These are phyloP conservation scores for Oscheius sp. DNA, from an alignment of 2,888 invertebrate species.

Conservation along the genomic window DNA sequence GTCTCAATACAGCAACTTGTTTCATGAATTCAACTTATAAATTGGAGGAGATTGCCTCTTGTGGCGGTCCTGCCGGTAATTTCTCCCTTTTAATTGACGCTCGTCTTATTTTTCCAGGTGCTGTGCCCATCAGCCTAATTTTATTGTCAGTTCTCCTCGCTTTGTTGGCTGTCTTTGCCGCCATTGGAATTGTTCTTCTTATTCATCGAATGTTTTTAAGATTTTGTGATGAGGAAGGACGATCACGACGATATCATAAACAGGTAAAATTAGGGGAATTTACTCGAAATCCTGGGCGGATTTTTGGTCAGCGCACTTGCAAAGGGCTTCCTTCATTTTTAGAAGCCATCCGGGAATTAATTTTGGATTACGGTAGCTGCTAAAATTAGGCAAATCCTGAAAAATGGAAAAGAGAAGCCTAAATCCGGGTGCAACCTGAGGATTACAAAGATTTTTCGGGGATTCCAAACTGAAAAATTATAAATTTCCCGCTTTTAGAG, in stretches of 20 bases:
- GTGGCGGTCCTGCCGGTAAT: conserved; percentile 1
- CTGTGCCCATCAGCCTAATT: conserved; percentile 2
- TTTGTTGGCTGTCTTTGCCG: conserved; percentile 8
- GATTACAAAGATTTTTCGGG: too few species aligned
- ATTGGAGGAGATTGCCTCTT: conserved; percentile 21
- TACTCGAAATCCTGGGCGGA: neutral
- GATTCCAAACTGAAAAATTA: too few species aligned
- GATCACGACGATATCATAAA: conserved; percentile 11
- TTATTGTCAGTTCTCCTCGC: conserved; percentile 14
- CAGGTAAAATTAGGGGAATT: conserved; percentile 2
- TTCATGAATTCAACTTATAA: conserved; percentile 34
- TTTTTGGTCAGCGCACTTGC: neutral
- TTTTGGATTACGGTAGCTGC: too few species aligned
- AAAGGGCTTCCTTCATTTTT: neutral
- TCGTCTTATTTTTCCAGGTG: neutral
- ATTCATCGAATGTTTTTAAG: conserved; percentile 24
- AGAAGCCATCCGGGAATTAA: too few species aligned
- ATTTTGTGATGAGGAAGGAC: conserved; percentile 16
- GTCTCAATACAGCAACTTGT: conserved; percentile 25
- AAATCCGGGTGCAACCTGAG: too few species aligned
- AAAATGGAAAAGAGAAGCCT: too few species aligned
- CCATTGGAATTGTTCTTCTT: conserved; percentile 10
- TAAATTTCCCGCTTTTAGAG: conserved; percentile 1
- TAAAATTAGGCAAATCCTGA: neutral
- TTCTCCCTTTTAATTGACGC: neutral